Evolutionary conservation across 2,113 vertebrate species (phyloP).

Genomic region (Paralichthys olivaceus): DNA sequence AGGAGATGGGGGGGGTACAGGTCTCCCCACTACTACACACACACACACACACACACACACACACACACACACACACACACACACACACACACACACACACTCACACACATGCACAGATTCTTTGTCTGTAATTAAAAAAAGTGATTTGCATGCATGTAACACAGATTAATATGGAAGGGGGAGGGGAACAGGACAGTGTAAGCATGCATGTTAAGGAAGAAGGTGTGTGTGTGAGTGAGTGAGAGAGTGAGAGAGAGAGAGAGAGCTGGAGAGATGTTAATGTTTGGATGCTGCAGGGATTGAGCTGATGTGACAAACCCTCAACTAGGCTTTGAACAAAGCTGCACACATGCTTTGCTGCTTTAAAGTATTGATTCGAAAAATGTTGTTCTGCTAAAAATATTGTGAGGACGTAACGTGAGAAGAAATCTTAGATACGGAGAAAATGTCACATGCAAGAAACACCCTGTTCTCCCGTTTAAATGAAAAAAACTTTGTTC

Average conservation of each 20-base stretch:
- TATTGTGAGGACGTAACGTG: neutral
- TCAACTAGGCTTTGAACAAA: neutral
- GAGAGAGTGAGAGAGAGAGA: neutral
- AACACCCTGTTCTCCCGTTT: neutral
- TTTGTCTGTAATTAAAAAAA: conserved; percentile 83
- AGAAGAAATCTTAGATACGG: neutral
- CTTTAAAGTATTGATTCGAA: neutral
- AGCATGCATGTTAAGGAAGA: conserved; percentile 14
- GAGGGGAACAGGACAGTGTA: conserved; percentile 10
- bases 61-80: conserved; percentile 1
- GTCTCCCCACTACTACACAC: conserved; percentile 18
- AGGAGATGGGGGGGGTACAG: conserved; percentile 5
- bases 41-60: conserved; percentile 22
- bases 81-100: conserved; percentile 25
- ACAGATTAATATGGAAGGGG: conserved; percentile 67
- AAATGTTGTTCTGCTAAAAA: neutral
- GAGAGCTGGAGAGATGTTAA: conserved; percentile 37
- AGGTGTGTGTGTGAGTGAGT: conserved; percentile 6
- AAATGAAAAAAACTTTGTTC: conserved; percentile 1
- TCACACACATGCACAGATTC: conserved; percentile 38
- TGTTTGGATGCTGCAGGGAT: neutral
- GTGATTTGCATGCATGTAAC: conserved; percentile 82
- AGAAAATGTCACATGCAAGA: conserved; percentile 3
- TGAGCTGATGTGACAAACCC: conserved; percentile 4
- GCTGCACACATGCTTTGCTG: neutral